phyloP scores from a whole-genome alignment of 2,797 vertebrate genomes.

The Danio choprae region DNA sequence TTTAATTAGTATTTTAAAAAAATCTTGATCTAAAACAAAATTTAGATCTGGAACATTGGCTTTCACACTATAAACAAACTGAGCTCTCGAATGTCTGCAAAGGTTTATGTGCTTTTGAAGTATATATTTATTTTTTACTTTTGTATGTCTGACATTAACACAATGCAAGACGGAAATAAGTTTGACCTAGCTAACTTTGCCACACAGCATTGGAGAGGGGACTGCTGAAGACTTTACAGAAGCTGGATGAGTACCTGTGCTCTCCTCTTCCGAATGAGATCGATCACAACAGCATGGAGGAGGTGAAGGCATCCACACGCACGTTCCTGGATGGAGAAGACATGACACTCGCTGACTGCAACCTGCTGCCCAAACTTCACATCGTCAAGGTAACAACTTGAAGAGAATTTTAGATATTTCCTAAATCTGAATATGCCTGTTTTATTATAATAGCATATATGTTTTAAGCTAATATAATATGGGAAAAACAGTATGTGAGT shows the following conservation, averaged over 20 bases:
- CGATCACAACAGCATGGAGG: slow-evolving; percentile 96
- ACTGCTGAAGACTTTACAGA: slow-evolving; percentile 95
- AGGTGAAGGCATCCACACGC: slow-evolving; percentile 85
- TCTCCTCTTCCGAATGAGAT: slow-evolving; percentile 95
- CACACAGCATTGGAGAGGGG: slow-evolving; percentile 86
- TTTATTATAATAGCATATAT: too few species aligned
- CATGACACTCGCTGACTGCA: slow-evolving; percentile 97
- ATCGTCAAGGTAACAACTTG: slow-evolving; percentile 88
- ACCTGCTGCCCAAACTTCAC: slow-evolving; percentile 96
- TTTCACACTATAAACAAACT: too few species aligned
- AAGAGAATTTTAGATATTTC: neutral
- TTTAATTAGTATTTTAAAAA: too few species aligned
- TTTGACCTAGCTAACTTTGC: neutral
- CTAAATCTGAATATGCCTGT: too few species aligned
- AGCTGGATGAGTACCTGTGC: slow-evolving; percentile 93
- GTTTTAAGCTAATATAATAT: too few species aligned
- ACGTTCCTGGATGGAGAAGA: slow-evolving; percentile 95
- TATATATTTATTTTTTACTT: too few species aligned
- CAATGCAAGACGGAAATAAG: neutral
- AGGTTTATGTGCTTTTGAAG: too few species aligned
- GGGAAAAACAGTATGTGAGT: too few species aligned
- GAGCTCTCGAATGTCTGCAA: too few species aligned
- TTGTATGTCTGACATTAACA: neutral
- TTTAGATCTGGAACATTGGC: too few species aligned
- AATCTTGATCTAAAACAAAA: too few species aligned